Percentiles rank a stretch among this genome's conserved stretches.
These are phyloP conservation scores for Serranus cabrilla DNA, from an alignment of 2,797 vertebrate species.

Conservation along the genomic window DNA sequence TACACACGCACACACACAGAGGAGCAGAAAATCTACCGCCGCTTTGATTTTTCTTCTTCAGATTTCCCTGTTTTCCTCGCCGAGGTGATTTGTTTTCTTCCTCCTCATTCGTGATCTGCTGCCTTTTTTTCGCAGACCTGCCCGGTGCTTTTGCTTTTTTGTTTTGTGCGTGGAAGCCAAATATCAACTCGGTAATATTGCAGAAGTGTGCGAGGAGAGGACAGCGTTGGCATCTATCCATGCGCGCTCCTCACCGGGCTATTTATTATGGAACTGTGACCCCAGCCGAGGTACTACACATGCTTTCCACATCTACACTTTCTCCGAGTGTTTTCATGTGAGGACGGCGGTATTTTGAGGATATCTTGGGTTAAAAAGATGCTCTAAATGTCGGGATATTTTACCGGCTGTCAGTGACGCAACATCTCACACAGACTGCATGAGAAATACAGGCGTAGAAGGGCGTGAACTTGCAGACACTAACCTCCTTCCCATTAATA, in stretches of 20 bases:
- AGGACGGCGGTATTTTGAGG: constrained; percentile 7
- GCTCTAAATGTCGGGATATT: constrained; percentile 23
- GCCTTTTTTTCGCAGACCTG: neutral
- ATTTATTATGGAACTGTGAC: constrained; percentile 63
- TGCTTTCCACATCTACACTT: constrained; percentile 22
- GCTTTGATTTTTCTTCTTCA: constrained; percentile 42
- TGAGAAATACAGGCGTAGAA: constrained; percentile 72
- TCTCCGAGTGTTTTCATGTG: constrained; percentile 16
- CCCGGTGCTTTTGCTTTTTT: neutral
- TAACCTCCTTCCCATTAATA: constrained; percentile 51
- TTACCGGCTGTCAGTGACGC: constrained; percentile 73
- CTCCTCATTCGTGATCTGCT: neutral
- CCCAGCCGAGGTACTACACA: constrained; percentile 53
- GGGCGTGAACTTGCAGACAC: constrained; percentile 81
- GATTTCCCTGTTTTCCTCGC: constrained; percentile 10
- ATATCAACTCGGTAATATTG: constrained; percentile 60
- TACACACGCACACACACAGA: neutral
- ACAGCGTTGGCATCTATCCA: constrained; percentile 72
- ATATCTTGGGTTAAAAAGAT: constrained; percentile 15
- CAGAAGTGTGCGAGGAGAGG: constrained; percentile 61
- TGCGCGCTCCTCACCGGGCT: constrained; percentile 62
- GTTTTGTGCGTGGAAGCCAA: constrained; percentile 16
- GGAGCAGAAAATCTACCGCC: constrained; percentile 3
- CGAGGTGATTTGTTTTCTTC: constrained; percentile 31
- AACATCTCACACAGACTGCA: constrained; percentile 68